These are phyloP conservation scores for Macroramphosus scolopax DNA, from an alignment of 2,797 vertebrate genomes.

Conservation along the genomic window DNA sequence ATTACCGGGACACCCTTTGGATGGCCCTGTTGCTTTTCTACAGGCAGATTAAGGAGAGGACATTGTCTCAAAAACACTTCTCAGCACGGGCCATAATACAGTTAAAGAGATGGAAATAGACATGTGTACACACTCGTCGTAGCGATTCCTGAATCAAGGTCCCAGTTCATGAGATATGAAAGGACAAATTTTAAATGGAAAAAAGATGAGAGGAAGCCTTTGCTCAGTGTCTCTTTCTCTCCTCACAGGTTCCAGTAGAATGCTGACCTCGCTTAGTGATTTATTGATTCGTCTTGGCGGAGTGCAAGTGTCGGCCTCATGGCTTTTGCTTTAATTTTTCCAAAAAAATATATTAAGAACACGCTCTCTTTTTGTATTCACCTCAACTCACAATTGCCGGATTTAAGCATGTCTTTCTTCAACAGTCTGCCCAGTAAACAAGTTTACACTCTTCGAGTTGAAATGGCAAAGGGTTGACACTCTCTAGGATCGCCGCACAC, in stretches of 20 bases:
- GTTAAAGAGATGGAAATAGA: constrained; percentile 60
- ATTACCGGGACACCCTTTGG: constrained; percentile 45
- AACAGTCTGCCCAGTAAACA: constrained; percentile 58
- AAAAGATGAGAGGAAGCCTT: constrained; percentile 43
- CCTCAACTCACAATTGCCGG: constrained; percentile 24
- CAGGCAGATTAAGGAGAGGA: constrained; percentile 66
- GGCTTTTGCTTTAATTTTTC: constrained; percentile 67
- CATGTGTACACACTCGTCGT: constrained; percentile 54
- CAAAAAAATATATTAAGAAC: constrained; percentile 48
- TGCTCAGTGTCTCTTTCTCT: constrained; percentile 51
- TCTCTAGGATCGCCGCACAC: constrained; percentile 46
- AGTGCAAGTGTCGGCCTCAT: constrained; percentile 72
- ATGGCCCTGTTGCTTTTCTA: constrained; percentile 64
- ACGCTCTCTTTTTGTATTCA: constrained; percentile 33
- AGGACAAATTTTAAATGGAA: constrained; percentile 37
- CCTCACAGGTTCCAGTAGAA: constrained; percentile 37
- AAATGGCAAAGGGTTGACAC: constrained; percentile 60
- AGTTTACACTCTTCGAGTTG: constrained; percentile 57
- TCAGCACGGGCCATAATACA: constrained; percentile 73
- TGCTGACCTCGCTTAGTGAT: constrained; percentile 63
- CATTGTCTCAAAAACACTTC: constrained; percentile 66
- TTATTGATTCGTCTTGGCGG: constrained; percentile 72
- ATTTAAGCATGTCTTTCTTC: constrained; percentile 34
- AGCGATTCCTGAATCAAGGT: constrained; percentile 57
- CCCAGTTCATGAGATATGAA: constrained; percentile 23